Conservation (phyloP, 2,888 invertebrate genomes). For the Dryocosmus kuriphilus region DNA sequence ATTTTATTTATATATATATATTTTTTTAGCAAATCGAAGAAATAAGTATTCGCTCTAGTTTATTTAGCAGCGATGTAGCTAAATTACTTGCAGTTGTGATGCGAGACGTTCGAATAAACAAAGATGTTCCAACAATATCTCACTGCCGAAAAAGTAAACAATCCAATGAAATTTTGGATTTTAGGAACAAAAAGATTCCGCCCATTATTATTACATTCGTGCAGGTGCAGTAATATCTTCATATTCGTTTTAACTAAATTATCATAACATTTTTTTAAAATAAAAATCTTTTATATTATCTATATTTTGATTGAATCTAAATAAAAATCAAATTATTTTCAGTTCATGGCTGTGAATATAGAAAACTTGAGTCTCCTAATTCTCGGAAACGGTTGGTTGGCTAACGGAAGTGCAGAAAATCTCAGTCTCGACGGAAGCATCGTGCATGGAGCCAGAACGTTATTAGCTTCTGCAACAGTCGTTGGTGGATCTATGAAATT, state of each 20-base stretch:
- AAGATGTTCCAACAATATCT: conserved; percentile 80
- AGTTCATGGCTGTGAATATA: conserved; percentile 93
- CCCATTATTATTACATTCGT: conserved; percentile 90
- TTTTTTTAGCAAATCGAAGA: conserved; percentile 91
- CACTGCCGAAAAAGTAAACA: conserved; percentile 58
- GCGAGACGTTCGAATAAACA: conserved; percentile 88
- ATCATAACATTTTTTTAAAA: conserved; percentile 17
- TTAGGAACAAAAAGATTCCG: conserved; percentile 87
- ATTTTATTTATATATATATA: no score
- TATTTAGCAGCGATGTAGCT: conserved; percentile 92
- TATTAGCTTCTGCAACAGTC: conserved; percentile 86
- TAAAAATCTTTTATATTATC: no score
- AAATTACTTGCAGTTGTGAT: conserved; percentile 91
- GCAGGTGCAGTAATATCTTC: conserved; percentile 80
- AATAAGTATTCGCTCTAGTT: conserved; percentile 90
- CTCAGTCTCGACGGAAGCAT: conserved; percentile 85
- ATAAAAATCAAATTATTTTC: conserved; percentile 56
- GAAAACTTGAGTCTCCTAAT: conserved; percentile 85
- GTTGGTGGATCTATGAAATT: conserved; percentile 82
- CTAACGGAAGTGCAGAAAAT: conserved; percentile 86
- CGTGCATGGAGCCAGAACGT: conserved; percentile 83
- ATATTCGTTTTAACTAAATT: not conserved
- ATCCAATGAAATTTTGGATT: conserved; percentile 80
- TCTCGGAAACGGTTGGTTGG: conserved; percentile 84
- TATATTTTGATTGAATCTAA: not conserved